Evolutionary conservation across 2,113 vertebrate genomes (phyloP).

Genomic region (Odocoileus hemionus): DNA sequence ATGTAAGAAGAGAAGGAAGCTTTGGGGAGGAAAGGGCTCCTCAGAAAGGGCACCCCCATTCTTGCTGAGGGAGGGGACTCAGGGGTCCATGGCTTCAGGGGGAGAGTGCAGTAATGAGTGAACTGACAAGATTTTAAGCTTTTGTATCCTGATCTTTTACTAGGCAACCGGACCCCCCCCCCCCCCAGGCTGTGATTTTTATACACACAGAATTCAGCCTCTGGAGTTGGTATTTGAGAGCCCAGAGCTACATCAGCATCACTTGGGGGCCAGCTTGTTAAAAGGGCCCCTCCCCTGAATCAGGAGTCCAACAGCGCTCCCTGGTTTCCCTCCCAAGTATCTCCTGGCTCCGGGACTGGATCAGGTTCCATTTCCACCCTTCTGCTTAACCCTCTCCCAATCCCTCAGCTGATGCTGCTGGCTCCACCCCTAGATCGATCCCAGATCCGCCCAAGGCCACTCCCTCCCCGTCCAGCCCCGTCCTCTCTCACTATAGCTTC

Average conservation of each 20-base stretch:
- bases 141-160: background rate
- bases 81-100: background rate
- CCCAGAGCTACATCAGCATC: background rate
- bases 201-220: background rate
- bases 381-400: too few species aligned
- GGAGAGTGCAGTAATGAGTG: too few species aligned
- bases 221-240: background rate
- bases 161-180: background rate
- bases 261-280: background rate
- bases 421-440: background rate
- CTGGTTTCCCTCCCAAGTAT: rapidly evolving
- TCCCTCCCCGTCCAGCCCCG: rapidly evolving
- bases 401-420: background rate
- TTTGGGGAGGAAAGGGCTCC: too few species aligned
- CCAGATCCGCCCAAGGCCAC: background rate
- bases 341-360: background rate
- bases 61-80: background rate
- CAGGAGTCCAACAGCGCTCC: background rate
- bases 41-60: background rate
- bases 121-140: background rate
- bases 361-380: background rate
- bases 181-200: background rate
- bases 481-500: background rate
- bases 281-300: background rate
- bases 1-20: background rate